Conservation (phyloP, 1,140 invertebrate genomes). For the Goniozus legneri region DNA sequence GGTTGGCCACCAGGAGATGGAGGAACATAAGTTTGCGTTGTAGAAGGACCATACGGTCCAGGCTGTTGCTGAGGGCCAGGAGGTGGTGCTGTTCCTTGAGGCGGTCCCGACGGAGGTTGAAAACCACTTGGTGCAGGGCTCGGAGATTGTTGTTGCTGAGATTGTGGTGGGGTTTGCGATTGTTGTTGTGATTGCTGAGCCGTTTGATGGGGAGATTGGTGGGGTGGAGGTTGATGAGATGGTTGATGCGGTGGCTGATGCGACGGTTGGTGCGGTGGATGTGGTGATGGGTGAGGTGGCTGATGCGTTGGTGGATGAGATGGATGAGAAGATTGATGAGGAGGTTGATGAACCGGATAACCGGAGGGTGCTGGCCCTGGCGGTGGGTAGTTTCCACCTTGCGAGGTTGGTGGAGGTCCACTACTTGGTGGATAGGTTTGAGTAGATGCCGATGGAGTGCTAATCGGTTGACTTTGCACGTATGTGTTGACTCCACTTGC, state of each 20-base stretch:
- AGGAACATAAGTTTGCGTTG: slow-evolving; percentile 50
- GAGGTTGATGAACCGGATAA: slow-evolving; percentile 38
- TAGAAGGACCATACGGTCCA: slow-evolving; percentile 41
- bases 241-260: slow-evolving; percentile 19
- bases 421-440: slow-evolving; percentile 49
- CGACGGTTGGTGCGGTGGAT: slow-evolving; percentile 25
- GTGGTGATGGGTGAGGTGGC: slow-evolving; percentile 28
- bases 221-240: slow-evolving; percentile 30
- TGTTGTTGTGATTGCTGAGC: slow-evolving; percentile 40
- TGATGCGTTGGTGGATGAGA: slow-evolving; percentile 32
- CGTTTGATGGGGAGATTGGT: slow-evolving; percentile 30
- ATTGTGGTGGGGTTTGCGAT: slow-evolving; percentile 35
- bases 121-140: slow-evolving; percentile 48
- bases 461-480: slow-evolving; percentile 44
- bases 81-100: slow-evolving; percentile 42
- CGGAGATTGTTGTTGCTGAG: slow-evolving; percentile 45
- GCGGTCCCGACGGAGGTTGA: slow-evolving; percentile 48
- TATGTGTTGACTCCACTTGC: slow-evolving; percentile 46
- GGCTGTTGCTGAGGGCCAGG: slow-evolving; percentile 39
- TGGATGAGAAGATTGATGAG: slow-evolving; percentile 31
- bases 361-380: slow-evolving; percentile 41
- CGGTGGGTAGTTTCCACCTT: slow-evolving; percentile 40
- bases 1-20: slow-evolving; percentile 46
- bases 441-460: slow-evolving; percentile 50
- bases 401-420: slow-evolving; percentile 42